Evolutionary conservation across 2,888 invertebrate genomes (phyloP).

Genomic region (Tetragnatha montana): DNA sequence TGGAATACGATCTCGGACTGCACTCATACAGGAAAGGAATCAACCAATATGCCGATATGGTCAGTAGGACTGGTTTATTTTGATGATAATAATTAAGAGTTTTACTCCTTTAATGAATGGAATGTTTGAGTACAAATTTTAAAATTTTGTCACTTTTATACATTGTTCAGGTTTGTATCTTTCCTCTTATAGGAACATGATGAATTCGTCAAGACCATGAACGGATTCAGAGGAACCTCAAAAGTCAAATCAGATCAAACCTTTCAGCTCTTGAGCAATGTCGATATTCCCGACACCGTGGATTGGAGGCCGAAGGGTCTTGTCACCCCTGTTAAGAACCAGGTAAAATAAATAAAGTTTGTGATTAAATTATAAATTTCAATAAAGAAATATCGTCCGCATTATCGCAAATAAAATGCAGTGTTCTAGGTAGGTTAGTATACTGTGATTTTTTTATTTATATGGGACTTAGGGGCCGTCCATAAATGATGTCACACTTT

Average conservation of each 20-base stretch:
- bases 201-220: constrained; percentile 47
- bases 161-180: neutral
- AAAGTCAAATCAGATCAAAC: neutral
- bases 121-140: neutral
- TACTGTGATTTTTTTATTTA: too few species aligned
- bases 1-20: constrained; percentile 43
- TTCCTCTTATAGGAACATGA: constrained; percentile 13
- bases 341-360: constrained; percentile 72
- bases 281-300: constrained; percentile 68
- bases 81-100: neutral
- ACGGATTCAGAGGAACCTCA: constrained; percentile 15
- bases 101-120: neutral
- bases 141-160: neutral
- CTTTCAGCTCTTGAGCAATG: constrained; percentile 2
- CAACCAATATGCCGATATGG: constrained; percentile 58
- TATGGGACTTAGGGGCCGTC: too few species aligned
- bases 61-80: constrained; percentile 1
- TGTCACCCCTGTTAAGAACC: constrained; percentile 74
- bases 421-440: too few species aligned
- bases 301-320: constrained; percentile 74
- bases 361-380: neutral
- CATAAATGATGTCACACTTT: too few species aligned
- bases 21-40: constrained; percentile 49
- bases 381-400: neutral
- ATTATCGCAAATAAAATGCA: neutral